Percentiles rank a stretch among this genome's conserved stretches.
Conservation (phyloP, 2,797 vertebrate species). For the Liparis tanakae region DNA sequence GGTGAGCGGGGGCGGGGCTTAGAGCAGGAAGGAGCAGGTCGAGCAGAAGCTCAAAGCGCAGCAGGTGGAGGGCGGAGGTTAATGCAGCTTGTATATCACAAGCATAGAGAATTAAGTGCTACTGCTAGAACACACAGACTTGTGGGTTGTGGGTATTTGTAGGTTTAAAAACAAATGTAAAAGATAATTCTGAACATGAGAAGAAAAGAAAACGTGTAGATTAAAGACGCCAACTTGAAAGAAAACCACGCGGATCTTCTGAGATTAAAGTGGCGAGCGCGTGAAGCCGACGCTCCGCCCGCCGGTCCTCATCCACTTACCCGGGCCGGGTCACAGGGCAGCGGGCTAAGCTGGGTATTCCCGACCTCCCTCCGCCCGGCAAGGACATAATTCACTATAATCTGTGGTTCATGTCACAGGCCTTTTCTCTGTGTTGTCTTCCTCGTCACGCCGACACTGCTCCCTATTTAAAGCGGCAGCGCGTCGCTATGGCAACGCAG, state of each 20-base stretch:
- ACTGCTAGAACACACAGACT: background rate
- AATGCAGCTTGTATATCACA: background rate
- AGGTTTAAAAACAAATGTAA: background rate
- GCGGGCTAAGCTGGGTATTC: background rate
- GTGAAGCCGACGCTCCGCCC: background rate
- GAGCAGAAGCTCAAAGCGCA: slow-evolving; percentile 22
- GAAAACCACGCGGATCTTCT: background rate
- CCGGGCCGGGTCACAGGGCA: background rate
- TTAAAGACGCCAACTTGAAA: background rate
- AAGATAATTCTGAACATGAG: background rate
- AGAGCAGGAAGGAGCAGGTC: slow-evolving; percentile 16
- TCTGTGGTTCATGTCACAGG: background rate
- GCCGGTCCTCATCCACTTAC: background rate
- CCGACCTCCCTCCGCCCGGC: background rate
- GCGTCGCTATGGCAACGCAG: too few relatives aligned
- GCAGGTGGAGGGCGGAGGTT: slow-evolving; percentile 14
- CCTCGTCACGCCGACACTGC: background rate
- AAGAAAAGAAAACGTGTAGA: background rate
- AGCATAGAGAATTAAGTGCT: background rate
- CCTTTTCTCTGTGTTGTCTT: background rate
- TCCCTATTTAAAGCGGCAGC: too few relatives aligned
- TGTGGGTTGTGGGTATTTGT: background rate
- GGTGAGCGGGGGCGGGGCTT: background rate
- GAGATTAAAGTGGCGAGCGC: too few relatives aligned
- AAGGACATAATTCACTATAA: background rate